Percentiles rank a stretch among this genome's conserved stretches.
Evolutionary conservation across 1,140 invertebrate species (phyloP).

Genomic region (Papilio xuthus): DNA sequence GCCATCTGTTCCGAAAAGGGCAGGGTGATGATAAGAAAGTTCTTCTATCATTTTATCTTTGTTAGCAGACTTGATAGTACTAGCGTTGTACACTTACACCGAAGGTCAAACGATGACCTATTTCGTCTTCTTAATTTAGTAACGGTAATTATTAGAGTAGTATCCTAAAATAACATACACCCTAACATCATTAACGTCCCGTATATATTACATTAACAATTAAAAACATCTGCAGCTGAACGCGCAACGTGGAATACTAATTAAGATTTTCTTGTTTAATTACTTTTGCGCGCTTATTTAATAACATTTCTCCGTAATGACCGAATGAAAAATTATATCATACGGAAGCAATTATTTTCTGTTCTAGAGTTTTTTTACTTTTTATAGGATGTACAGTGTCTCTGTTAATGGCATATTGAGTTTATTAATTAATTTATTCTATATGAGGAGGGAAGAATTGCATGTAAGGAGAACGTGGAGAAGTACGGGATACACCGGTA

Average conservation of each 20-base stretch:
- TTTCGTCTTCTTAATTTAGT: background rate
- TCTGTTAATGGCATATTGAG: background rate
- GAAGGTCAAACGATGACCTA: background rate
- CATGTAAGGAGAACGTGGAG: no score
- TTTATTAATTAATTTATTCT: background rate
- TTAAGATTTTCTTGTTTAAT: slow-evolving; percentile 31
- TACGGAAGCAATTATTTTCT: background rate
- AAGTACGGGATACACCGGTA: no score
- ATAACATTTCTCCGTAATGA: slow-evolving; percentile 2
- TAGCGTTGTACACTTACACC: background rate
- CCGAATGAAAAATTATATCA: slow-evolving; percentile 11
- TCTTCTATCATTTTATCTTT: no score
- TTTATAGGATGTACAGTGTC: background rate
- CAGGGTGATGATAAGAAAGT: no score
- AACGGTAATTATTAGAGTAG: background rate
- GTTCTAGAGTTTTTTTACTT: background rate
- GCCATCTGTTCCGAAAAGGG: no score
- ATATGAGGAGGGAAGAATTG: no score
- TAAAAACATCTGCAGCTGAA: slow-evolving; percentile 32
- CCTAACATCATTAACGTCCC: slow-evolving; percentile 25
- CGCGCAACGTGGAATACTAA: slow-evolving; percentile 21
- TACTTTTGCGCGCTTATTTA: slow-evolving; percentile 26
- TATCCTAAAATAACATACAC: slow-evolving; percentile 17
- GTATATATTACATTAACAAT: slow-evolving; percentile 35
- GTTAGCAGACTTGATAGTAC: no score